Evolutionary conservation across 2,113 vertebrate species (phyloP), one percentile per base, ranked within the genome.

Genomic region (Dicentrarchus labrax): DNA sequence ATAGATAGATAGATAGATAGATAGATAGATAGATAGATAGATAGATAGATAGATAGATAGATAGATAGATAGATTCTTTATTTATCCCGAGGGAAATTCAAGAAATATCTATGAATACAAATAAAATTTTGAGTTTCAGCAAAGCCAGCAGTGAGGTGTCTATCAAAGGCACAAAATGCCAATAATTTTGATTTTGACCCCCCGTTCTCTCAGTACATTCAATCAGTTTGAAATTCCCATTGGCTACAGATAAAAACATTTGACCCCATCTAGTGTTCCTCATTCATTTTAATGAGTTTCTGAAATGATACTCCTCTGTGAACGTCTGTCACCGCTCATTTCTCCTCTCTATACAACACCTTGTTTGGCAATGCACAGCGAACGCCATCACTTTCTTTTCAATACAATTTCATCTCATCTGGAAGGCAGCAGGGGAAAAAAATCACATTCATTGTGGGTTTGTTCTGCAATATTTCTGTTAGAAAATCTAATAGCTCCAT

Each of bases 271-370:
- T 43, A 48, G 51, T 45, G 85, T 43, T 56, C 80, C 86, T 94
- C 92, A 88, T 94, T 93, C 87, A 93, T 94, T 93, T 94, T 91
- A 93, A 95, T 92, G 86, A 89, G 87, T 88, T 91, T 88, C 66
- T 73, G 72, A 90, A 91, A 87, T 76, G 68, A 78, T 76, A 60
- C 65, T 82, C 78, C 56, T 73, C 88, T 87, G 84, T 66, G 78
- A 86, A 83, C 85, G 80, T 76, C 86, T 93, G 92, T 87, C 90
- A 84, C 62, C 47, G 30, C 60, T 91, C 71, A 82, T 91, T 90
- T 86, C 69, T 85, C 76, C 57, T 62, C 73, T 59, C 21, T 67
- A 70, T 60, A 50, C 41, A 48, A 39, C 68, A 36, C 61, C 66
- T 67, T 84, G 75, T 80, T 80, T 81, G 69, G 72, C 69, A 70